A percentile compares a stretch with the other conserved stretches of the same genome.
Evolutionary conservation across 2,113 vertebrate genomes (phyloP).

Genomic region (Saccopteryx leptura): DNA sequence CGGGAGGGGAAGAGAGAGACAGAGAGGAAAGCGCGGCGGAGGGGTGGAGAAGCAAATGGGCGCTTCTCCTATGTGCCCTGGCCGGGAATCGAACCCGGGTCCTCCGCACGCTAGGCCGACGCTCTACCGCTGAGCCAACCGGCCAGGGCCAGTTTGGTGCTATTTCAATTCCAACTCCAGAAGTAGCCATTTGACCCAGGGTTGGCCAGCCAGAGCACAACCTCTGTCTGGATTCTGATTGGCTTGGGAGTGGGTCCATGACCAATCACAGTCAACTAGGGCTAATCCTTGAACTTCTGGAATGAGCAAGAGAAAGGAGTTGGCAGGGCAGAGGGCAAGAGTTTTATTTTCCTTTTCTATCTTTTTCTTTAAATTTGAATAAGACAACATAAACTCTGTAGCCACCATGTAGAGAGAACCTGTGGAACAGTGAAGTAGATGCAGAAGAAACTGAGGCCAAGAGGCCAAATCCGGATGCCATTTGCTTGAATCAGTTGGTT

Average conservation of each 20-base stretch:
- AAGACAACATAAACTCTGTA: neutral
- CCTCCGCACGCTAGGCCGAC: too few relatives aligned
- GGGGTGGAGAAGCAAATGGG: too few relatives aligned
- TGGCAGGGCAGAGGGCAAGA: fast-evolving
- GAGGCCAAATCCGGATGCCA: conserved; percentile 7
- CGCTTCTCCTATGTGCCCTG: too few relatives aligned
- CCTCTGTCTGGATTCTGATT: neutral
- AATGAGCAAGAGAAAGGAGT: neutral
- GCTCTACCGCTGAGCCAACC: too few relatives aligned
- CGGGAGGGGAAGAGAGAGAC: too few relatives aligned
- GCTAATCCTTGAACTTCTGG: neutral
- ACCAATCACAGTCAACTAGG: neutral
- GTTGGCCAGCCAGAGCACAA: neutral
- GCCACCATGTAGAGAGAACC: neutral
- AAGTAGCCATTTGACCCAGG: neutral
- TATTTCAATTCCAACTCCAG: neutral
- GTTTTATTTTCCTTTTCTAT: neutral
- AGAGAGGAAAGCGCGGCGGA: too few relatives aligned
- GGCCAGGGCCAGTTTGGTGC: neutral
- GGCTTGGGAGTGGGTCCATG: neutral
- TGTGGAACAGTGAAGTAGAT: neutral
- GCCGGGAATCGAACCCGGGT: too few relatives aligned
- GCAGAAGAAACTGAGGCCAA: neutral
- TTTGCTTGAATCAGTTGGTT: neutral
- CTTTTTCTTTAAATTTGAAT: neutral